Percentiles rank a stretch among this genome's conserved stretches.
These are phyloP conservation scores for Batillaria attramentaria DNA, from an alignment of 1,140 invertebrate genomes.

Conservation along the genomic window DNA sequence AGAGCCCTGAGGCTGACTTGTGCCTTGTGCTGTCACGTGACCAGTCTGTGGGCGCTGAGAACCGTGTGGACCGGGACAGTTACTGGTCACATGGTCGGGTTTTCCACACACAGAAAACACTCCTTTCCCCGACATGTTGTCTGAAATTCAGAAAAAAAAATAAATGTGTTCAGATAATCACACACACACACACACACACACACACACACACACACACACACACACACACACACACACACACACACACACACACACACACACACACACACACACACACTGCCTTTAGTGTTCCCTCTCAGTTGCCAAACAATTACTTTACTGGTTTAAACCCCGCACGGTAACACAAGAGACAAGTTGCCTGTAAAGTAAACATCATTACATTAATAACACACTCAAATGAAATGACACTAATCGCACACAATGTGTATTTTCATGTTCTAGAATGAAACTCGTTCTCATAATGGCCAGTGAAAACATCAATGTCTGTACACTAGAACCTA, in stretches of 20 bases:
- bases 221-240: not conserved
- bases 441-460: no score
- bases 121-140: not conserved
- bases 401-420: not conserved
- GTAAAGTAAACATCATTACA: not conserved
- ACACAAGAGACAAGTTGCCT: not conserved
- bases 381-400: not conserved
- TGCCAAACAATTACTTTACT: not conserved
- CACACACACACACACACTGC: constrained; percentile 3
- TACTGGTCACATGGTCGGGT: not conserved
- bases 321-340: not conserved
- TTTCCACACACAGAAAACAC: not conserved
- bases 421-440: not conserved
- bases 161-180: not conserved
- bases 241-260: not conserved
- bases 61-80: no score
- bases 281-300: not conserved
- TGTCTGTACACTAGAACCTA: no score
- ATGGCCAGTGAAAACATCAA: no score
- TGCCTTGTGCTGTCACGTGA: no score
- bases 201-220: constrained; percentile 7
- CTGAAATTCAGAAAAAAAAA: not conserved
- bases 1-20: no score
- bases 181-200: not conserved
- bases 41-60: no score